These are phyloP conservation scores for Rhagoletis pomonella DNA, from an alignment of 1,140 invertebrate genomes.

Conservation along the genomic window DNA sequence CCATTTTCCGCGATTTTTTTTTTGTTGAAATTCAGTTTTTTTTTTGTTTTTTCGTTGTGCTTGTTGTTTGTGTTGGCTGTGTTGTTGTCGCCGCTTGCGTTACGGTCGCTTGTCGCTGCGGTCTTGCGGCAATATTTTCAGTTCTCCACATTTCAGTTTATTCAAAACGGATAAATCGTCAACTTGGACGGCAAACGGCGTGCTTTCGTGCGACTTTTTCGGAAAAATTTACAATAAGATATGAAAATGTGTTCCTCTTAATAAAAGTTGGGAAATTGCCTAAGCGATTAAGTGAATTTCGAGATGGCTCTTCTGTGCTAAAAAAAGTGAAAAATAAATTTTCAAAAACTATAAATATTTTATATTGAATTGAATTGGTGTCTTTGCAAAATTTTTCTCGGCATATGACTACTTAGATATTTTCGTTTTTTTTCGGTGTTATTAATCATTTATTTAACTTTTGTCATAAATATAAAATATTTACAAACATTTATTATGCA, in stretches of 20 bases:
- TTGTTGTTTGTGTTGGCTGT: background rate
- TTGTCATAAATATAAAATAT: background rate
- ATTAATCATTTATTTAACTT: background rate
- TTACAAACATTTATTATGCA: background rate
- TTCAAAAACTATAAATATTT: no score
- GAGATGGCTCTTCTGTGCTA: no score
- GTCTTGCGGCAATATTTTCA: slow-evolving; percentile 5
- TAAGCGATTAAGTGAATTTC: no score
- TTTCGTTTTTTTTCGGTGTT: no score
- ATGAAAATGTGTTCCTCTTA: no score
- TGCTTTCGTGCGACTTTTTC: background rate
- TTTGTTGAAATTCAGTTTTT: background rate
- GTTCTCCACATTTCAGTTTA: slow-evolving; percentile 33
- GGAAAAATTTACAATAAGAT: background rate
- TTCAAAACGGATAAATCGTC: slow-evolving; percentile 41
- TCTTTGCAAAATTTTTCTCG: no score
- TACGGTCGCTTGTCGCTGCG: background rate
- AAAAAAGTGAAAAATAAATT: no score
- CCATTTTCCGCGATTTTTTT: slow-evolving; percentile 35
- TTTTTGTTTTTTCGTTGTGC: background rate
- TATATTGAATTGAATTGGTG: no score
- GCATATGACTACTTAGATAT: background rate
- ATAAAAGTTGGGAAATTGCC: no score
- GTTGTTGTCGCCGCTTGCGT: background rate
- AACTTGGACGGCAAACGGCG: background rate